Conservation (phyloP, 1,140 invertebrate species). For the Amphibalanus amphitrite region DNA sequence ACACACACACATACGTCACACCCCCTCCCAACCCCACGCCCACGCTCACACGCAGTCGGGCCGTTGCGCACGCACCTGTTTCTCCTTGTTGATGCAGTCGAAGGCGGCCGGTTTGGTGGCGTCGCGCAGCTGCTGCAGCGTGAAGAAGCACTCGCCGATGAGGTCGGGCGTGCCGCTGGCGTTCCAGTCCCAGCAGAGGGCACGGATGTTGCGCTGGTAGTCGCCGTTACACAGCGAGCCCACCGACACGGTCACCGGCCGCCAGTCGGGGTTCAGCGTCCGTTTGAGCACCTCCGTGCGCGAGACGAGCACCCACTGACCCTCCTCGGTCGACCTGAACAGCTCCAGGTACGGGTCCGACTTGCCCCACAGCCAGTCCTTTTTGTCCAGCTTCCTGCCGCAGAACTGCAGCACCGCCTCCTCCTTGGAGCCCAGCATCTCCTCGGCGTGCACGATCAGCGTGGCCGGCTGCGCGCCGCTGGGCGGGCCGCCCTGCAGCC, state of each 20-base stretch:
- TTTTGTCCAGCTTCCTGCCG: slow-evolving; percentile 27
- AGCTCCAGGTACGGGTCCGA: slow-evolving; percentile 40
- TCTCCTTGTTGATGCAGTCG: slow-evolving; percentile 19
- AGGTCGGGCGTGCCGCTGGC: slow-evolving; percentile 14
- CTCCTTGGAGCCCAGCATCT: slow-evolving; percentile 33
- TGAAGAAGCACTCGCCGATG: slow-evolving; percentile 20
- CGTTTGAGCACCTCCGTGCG: slow-evolving; percentile 35
- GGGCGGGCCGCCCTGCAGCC: slow-evolving; percentile 20
- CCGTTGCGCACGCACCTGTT: slow-evolving; percentile 16
- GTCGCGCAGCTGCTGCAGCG: slow-evolving; percentile 17
- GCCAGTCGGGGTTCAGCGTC: slow-evolving; percentile 38
- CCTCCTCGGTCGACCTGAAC: slow-evolving; percentile 30
- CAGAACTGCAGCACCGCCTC: slow-evolving; percentile 32
- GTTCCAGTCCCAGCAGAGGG: slow-evolving; percentile 26
- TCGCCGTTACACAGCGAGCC: slow-evolving; percentile 40
- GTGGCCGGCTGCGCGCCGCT: slow-evolving; percentile 21
- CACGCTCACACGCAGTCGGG: too few species aligned
- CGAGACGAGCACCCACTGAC: slow-evolving; percentile 27
- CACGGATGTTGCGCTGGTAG: slow-evolving; percentile 31
- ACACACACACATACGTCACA: neutral
- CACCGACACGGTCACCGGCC: slow-evolving; percentile 34
- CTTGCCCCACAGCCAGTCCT: slow-evolving; percentile 36
- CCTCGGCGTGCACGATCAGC: slow-evolving; percentile 34
- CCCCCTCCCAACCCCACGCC: too few species aligned
- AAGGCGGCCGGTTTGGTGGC: slow-evolving; percentile 7